Evolutionary conservation across 2,888 invertebrate genomes (phyloP), one percentile per base, ranked within the genome.

Genomic region (Herminia tarsipennalis): DNA sequence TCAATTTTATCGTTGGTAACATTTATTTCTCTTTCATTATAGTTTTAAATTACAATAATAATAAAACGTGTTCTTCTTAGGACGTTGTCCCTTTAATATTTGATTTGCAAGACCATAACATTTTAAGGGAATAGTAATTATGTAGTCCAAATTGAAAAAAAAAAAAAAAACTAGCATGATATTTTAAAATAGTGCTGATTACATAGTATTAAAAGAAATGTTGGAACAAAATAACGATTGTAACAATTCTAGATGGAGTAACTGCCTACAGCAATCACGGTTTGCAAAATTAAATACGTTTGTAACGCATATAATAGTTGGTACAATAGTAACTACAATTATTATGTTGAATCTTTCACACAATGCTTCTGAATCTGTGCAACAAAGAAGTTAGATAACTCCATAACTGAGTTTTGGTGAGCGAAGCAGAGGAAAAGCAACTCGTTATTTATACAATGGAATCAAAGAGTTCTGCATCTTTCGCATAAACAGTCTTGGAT

Each of bases 371-470:
- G n/a, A n/a, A n/a, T n/a, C n/a, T n/a, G n/a, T n/a, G 43, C 38
- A 43, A 43, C 49, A 49, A 49, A 40, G 43, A 42, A 35, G 29
- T 41, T 55, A 49, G 36, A 48, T 46, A n/a, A n/a, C n/a, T 61
- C 50, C 57, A 54, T 44, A 50, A 38, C 16, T 25, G 30, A 21
- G 32, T 33, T 40, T n/a, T n/a, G n/a, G n/a, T n/a, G n/a, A n/a
- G n/a, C n/a, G n/a, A n/a, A n/a, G n/a, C n/a, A n/a, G n/a, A n/a
- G n/a, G n/a, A n/a, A n/a, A n/a, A n/a, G n/a, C n/a, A n/a, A n/a
- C 25, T 62, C 59, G 38, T 62, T 63, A 63, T 66, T 66, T 69
- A 52, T 56, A 57, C 49, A 45, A 60, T 65, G 47, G 59, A 54
- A 54, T 46, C 22, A 32, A 29, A 29, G 36, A 37, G 55, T 62